phyloP scores from a whole-genome alignment of 2,888 invertebrate species.

The Hipparchia semele region DNA sequence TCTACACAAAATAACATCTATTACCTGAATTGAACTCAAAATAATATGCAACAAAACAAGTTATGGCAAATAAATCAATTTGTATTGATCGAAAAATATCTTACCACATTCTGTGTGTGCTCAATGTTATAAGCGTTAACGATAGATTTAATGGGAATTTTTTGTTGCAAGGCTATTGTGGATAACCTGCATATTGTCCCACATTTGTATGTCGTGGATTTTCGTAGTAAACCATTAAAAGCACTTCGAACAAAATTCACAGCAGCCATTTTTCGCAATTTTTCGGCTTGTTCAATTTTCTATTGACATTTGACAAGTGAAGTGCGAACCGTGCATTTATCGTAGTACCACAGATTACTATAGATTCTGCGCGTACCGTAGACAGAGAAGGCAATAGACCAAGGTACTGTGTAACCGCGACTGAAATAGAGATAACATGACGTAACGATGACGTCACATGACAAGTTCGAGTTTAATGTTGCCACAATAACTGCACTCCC shows the following conservation, averaged over 20 bases:
- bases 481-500: too few species aligned
- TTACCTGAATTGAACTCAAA: background rate
- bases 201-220: slow-evolving; percentile 64
- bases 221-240: slow-evolving; percentile 73
- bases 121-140: slow-evolving; percentile 54
- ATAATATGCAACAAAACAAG: background rate
- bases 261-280: slow-evolving; percentile 82
- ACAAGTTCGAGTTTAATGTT: too few species aligned
- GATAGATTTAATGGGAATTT: slow-evolving; percentile 61
- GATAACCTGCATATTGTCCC: slow-evolving; percentile 75
- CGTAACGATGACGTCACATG: too few species aligned
- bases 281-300: slow-evolving; percentile 53
- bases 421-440: too few species aligned
- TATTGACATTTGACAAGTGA: slow-evolving; percentile 48
- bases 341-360: too few species aligned
- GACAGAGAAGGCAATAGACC: too few species aligned
- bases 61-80: slow-evolving; percentile 20
- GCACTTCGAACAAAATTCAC: slow-evolving; percentile 74
- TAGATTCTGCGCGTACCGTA: too few species aligned
- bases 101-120: slow-evolving; percentile 67
- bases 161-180: slow-evolving; percentile 69
- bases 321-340: too few species aligned
- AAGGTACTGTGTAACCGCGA: too few species aligned
- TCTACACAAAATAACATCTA: background rate
- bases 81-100: slow-evolving; percentile 40